Conservation (phyloP, 2,888 invertebrate species). For the Lypha dubia region DNA sequence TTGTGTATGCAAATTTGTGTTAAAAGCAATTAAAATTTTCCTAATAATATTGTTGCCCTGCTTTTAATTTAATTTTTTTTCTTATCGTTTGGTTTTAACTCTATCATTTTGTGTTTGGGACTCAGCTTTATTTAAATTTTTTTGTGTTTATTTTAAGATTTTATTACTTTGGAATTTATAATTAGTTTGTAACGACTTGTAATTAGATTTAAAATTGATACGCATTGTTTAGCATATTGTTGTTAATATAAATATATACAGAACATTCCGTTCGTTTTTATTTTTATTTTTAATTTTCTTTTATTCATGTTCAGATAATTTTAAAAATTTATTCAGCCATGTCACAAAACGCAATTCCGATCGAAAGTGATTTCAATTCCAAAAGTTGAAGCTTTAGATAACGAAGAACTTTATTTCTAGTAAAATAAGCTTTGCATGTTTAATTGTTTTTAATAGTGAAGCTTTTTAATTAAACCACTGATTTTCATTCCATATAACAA, state of each 20-base stretch:
- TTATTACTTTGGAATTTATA: conserved; percentile 68
- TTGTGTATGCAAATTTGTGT: conserved; percentile 24
- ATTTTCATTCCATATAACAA: no score
- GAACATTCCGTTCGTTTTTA: neutral
- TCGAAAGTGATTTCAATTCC: no score
- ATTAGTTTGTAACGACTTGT: conserved; percentile 67
- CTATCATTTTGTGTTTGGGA: conserved; percentile 39
- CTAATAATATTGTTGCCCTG: conserved; percentile 56
- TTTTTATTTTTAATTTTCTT: neutral
- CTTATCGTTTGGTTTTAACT: conserved; percentile 34
- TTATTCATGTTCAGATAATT: neutral
- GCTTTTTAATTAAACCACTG: no score
- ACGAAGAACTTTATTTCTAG: no score
- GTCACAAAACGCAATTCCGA: no score
- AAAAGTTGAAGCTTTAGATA: no score
- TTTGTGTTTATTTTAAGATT: conserved; percentile 50
- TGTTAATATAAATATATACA: conserved; percentile 25
- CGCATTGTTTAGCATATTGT: conserved; percentile 58
- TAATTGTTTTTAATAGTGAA: no score
- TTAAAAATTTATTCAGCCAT: neutral
- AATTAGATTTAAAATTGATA: conserved; percentile 57
- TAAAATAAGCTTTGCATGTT: no score
- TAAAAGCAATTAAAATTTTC: conserved; percentile 65
- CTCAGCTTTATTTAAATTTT: conserved; percentile 14
- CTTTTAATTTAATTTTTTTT: conserved; percentile 10